Percentiles rank a stretch among this genome's conserved stretches.
These are phyloP conservation scores for Malacosoma neustria DNA, from an alignment of 2,888 invertebrate genomes.

Conservation along the genomic window DNA sequence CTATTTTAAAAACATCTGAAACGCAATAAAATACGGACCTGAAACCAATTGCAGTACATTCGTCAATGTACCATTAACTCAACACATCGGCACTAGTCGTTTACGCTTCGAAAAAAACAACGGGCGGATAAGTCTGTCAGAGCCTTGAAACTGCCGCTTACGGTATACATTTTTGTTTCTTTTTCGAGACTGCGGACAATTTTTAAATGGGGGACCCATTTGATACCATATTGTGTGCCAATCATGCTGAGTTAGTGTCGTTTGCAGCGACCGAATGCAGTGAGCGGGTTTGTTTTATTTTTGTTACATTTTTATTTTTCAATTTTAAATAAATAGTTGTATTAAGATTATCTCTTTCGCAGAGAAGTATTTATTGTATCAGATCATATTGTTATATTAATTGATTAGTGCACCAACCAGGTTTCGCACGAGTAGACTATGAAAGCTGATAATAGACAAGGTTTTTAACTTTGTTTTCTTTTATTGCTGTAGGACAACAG, in stretches of 20 bases:
- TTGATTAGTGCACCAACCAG: too few relatives aligned
- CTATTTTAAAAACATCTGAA: too few relatives aligned
- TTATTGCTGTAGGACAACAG: too few relatives aligned
- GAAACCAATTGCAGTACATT: not conserved
- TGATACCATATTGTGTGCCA: conserved; percentile 75
- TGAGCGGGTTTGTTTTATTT: conserved; percentile 59
- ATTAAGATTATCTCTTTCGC: conserved; percentile 39
- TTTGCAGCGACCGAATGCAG: conserved; percentile 63
- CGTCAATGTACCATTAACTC: not conserved
- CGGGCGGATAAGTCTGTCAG: not conserved
- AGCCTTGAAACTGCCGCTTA: conserved; percentile 10
- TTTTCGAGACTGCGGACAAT: conserved; percentile 46
- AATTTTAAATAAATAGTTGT: conserved; percentile 61
- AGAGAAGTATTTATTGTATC: not conserved
- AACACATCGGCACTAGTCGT: not conserved
- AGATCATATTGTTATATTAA: not conserved
- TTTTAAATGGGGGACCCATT: conserved; percentile 69
- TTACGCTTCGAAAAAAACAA: not conserved
- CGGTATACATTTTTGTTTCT: conserved; percentile 52
- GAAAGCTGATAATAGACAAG: too few relatives aligned
- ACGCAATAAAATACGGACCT: too few relatives aligned
- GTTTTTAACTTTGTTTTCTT: too few relatives aligned
- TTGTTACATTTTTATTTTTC: conserved; percentile 56
- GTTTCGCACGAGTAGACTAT: too few relatives aligned
- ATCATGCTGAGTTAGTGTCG: conserved; percentile 74